These are phyloP conservation scores for Oenanthe melanoleuca DNA, from an alignment of 2,113 vertebrate species.

Conservation along the genomic window DNA sequence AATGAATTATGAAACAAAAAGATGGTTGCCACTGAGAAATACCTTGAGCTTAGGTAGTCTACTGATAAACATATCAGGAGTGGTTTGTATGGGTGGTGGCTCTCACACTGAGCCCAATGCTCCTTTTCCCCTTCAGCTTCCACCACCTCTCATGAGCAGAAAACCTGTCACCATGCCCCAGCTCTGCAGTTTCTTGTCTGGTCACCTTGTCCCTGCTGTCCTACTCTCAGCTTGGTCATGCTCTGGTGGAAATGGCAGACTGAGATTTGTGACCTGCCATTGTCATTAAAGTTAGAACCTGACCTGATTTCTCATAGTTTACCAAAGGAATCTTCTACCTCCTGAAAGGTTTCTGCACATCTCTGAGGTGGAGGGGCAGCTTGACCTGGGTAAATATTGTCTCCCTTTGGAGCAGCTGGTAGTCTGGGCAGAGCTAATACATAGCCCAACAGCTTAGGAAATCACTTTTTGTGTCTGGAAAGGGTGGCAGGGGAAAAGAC, in stretches of 20 bases:
- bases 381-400: neutral
- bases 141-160: neutral
- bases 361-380: neutral
- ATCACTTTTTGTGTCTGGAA: neutral
- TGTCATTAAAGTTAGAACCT: neutral
- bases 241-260: neutral
- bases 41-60: neutral
- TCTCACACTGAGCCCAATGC: rapidly evolving
- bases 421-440: neutral
- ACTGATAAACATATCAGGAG: neutral
- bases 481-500: neutral
- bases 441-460: neutral
- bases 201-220: neutral
- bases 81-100: rapidly evolving
- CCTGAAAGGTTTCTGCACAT: neutral
- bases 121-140: neutral
- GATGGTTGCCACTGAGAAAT: neutral
- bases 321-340: neutral
- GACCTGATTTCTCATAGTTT: neutral
- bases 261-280: neutral
- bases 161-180: neutral
- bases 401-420: neutral
- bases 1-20: neutral
- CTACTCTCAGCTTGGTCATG: neutral
- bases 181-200: neutral